Evolutionary conservation across 2,888 invertebrate genomes (phyloP).

Genomic region (Philonicus albiceps): DNA sequence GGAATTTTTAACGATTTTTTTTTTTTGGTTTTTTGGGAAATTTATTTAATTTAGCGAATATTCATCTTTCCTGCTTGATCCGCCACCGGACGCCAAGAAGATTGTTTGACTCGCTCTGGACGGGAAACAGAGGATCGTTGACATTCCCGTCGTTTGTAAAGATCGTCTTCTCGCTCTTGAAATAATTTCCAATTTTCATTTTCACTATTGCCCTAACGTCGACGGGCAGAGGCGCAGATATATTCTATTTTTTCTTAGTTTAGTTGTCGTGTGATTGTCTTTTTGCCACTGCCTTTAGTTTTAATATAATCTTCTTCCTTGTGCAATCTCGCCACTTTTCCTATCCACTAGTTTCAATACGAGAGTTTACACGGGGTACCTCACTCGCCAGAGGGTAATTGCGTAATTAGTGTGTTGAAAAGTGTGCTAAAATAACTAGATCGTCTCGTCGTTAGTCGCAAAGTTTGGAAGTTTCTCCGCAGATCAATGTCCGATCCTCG

Average conservation of each 20-base stretch:
- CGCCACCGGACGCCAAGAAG: background rate
- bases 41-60: background rate
- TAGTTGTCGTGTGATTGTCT: constrained; percentile 1
- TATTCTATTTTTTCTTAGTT: constrained; percentile 6
- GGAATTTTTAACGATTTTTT: background rate
- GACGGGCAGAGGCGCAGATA: background rate
- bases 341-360: background rate
- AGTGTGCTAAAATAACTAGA: constrained; percentile 8
- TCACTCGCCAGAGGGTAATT: background rate
- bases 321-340: background rate
- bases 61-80: background rate
- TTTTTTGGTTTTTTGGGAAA: background rate
- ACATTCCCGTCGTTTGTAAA: background rate
- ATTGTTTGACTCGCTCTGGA: background rate
- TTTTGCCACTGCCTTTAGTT: constrained; percentile 6
- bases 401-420: constrained; percentile 24
- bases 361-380: background rate
- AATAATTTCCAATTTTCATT: background rate
- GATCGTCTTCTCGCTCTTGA: constrained; percentile 5
- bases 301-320: background rate
- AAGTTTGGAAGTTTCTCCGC: constrained; percentile 31
- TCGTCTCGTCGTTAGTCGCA: background rate
- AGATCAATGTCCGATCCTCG: constrained; percentile 46
- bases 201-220: background rate
- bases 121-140: background rate